These are phyloP conservation scores for Neosilurus hyrtlii DNA, from an alignment of 2,797 vertebrate species.

Conservation along the genomic window DNA sequence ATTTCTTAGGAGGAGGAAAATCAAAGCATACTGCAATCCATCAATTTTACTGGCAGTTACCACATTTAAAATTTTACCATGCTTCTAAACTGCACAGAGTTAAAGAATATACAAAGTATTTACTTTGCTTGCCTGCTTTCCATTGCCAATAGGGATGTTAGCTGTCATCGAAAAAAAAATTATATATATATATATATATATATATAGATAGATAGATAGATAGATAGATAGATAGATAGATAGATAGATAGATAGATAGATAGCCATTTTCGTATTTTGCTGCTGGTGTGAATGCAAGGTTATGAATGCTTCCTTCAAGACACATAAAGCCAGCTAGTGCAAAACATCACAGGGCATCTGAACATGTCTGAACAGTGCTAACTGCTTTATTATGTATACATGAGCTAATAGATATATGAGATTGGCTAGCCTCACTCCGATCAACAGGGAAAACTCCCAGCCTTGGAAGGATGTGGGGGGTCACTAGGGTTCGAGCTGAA, in stretches of 20 bases:
- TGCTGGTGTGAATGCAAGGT: constrained; percentile 22
- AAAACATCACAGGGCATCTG: constrained; percentile 9
- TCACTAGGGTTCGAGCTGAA: background rate
- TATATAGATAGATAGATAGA: too few species aligned
- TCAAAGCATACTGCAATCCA: background rate
- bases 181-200: background rate
- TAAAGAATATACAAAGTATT: background rate
- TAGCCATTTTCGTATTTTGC: background rate
- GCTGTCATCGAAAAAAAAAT: background rate
- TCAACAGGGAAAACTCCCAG: constrained; percentile 1
- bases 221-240: too few species aligned
- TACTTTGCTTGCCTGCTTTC: background rate
- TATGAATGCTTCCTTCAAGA: background rate
- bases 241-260: too few species aligned
- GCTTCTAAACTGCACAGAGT: background rate
- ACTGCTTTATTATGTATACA: background rate
- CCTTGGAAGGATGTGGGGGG: background rate
- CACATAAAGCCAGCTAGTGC: background rate
- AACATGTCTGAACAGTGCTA: constrained; percentile 22
- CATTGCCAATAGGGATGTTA: background rate
- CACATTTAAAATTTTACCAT: background rate
- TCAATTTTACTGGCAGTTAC: background rate
- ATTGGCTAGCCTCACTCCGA: background rate
- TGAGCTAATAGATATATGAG: background rate
- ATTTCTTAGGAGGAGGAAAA: background rate